phyloP scores from a whole-genome alignment of 2,113 vertebrate species.

The Calcarius ornatus region DNA sequence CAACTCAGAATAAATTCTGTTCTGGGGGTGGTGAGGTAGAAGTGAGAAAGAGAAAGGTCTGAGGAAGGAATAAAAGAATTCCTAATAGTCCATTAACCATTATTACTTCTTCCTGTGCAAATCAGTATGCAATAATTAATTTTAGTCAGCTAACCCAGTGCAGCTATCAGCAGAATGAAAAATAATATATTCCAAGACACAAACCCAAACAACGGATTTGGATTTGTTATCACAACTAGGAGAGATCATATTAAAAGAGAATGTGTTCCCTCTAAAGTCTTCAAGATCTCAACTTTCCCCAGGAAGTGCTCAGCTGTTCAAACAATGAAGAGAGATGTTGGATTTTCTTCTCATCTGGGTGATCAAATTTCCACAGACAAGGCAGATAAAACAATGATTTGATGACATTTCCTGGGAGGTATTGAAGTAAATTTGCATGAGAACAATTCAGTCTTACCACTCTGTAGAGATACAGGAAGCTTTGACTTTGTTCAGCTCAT shows the following conservation, averaged over 20 bases:
- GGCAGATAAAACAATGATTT: background rate
- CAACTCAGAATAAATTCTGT: background rate
- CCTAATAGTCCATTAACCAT: background rate
- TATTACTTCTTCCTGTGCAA: background rate
- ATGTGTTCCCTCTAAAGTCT: background rate
- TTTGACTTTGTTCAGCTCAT: constrained; percentile 96
- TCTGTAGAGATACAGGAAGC: constrained; percentile 91
- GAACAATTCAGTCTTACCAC: constrained; percentile 78
- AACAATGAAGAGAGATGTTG: background rate
- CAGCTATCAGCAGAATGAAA: background rate
- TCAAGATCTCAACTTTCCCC: background rate
- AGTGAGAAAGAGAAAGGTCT: background rate
- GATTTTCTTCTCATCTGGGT: background rate
- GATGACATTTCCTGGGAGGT: background rate
- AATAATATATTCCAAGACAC: background rate
- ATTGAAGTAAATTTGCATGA: background rate
- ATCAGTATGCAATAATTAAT: background rate
- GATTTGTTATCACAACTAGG: background rate
- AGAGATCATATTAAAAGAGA: background rate
- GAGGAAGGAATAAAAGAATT: background rate
- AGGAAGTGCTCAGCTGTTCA: background rate
- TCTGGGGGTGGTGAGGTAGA: background rate
- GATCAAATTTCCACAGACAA: background rate
- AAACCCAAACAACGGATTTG: background rate
- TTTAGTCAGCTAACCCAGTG: background rate